Conservation (phyloP, 1,140 invertebrate species). For the Oedothorax gibbosus region DNA sequence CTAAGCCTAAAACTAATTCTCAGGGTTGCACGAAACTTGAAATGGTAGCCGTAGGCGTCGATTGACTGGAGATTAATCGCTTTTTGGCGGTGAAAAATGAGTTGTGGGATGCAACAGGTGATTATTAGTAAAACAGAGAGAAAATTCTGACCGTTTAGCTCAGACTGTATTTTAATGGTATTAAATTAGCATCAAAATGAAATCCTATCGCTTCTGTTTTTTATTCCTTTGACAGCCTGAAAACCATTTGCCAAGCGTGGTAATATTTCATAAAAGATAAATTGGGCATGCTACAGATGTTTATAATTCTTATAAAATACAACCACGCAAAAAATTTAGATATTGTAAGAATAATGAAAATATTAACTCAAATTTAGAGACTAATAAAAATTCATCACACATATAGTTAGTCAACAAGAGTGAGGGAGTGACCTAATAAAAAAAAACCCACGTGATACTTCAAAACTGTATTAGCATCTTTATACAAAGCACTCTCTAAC, state of each 20-base stretch:
- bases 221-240: slow-evolving; percentile 37
- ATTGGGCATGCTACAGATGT: slow-evolving; percentile 2
- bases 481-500: too few relatives aligned
- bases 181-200: slow-evolving; percentile 48
- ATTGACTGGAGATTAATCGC: slow-evolving; percentile 47
- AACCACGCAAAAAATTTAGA: too few relatives aligned
- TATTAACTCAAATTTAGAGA: too few relatives aligned
- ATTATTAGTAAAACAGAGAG: slow-evolving; percentile 44
- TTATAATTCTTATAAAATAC: slow-evolving; percentile 4
- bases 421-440: too few relatives aligned
- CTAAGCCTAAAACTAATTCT: too few relatives aligned
- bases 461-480: too few relatives aligned
- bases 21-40: slow-evolving; percentile 22
- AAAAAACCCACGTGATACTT: too few relatives aligned
- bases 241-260: slow-evolving; percentile 8
- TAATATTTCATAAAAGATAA: slow-evolving; percentile 40
- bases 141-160: slow-evolving; percentile 24
- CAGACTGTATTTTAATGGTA: slow-evolving; percentile 47
- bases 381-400: too few relatives aligned
- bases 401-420: too few relatives aligned
- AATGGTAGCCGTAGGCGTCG: slow-evolving; percentile 48
- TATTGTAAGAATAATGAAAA: too few relatives aligned
- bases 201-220: slow-evolving; percentile 39
- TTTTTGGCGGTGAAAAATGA: slow-evolving; percentile 47
- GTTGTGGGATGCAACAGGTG: slow-evolving; percentile 45